phyloP scores from a whole-genome alignment of 2,113 vertebrate genomes.

The Passer montanus region DNA sequence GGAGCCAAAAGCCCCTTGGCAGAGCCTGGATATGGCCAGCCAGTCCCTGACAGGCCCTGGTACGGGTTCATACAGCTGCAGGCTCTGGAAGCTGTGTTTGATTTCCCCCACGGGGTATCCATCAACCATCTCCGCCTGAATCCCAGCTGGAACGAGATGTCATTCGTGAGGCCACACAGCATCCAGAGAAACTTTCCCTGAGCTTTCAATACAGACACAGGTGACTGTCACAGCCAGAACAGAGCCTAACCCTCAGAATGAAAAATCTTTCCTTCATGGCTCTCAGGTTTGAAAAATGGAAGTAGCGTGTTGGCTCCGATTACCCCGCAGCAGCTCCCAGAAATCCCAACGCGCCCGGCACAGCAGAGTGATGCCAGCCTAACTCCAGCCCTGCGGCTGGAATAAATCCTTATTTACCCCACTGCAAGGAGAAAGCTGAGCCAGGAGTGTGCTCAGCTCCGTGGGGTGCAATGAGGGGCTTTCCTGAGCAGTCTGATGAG shows the following conservation, averaged over 20 bases:
- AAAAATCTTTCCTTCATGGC: conserved; percentile 12
- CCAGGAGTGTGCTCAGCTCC: neutral
- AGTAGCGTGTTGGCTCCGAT: neutral
- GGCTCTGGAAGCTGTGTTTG: neutral
- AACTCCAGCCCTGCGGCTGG: fast-evolving
- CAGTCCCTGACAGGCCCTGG: neutral
- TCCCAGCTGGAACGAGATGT: neutral
- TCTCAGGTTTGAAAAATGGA: neutral
- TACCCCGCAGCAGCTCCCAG: neutral
- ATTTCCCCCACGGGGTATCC: fast-evolving
- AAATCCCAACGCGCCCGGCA: neutral
- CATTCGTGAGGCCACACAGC: neutral
- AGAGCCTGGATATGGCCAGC: neutral
- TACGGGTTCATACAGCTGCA: neutral
- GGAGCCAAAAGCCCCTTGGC: neutral
- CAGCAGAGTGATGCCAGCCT: neutral
- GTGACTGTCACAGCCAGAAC: neutral
- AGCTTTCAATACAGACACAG: neutral
- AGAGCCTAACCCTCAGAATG: neutral
- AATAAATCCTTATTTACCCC: neutral
- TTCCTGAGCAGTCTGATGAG: fast-evolving
- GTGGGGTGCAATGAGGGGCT: neutral
- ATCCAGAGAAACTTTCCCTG: neutral
- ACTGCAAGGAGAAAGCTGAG: neutral
- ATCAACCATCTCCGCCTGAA: fast-evolving